Evolutionary conservation across 2,797 vertebrate genomes (phyloP), one percentile per base, ranked within the genome.

Genomic region (Melanotaenia maccullochi): DNA sequence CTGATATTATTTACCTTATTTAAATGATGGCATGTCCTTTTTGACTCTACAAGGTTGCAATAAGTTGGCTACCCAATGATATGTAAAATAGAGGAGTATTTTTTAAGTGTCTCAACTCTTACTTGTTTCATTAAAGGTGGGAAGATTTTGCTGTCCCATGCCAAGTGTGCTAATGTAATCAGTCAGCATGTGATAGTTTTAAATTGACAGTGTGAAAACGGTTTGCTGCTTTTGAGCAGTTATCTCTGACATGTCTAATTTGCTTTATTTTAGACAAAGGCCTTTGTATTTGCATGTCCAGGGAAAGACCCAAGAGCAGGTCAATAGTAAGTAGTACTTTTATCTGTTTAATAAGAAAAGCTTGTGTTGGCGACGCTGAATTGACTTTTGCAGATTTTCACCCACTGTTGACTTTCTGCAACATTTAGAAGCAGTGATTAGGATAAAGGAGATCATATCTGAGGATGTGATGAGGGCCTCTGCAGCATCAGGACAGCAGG

Each of bases 201-300:
- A 51, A 8, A 3, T 51, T 22, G 6, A 1, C 7, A n/a, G 20
- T 49, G n/a, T 22, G 20, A 3, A 22, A 25, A 54, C 28, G 13
- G 5, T 28, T 13, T 16, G 13, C 25, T 13, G 25, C 5, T 55
- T 25, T 28, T 55, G 24, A 3, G 63, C 16, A 56, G n/a, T 64
- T 73, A 65, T 67, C 40, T 40, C 18, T 81, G 49, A 71, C 30
- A 24, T 79, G 68, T 85, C 57, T 79, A 2, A 73, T 85, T 7
- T 74, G 20, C 54, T 78, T 83, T 73, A 76, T 79, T 91, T 82
- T 72, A 96, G 95, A 83, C 93, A 90, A 84, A 90, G 94, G 71
- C 93, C 94, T 63, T 89, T 96, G 80, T 95, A 96, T 93, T 91
- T 96, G 54, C 92, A 94, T 32, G 93, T 96, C 67, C 94, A 94